Conservation (phyloP, 1,140 invertebrate species). For the Diachasmimorpha longicaudata region DNA sequence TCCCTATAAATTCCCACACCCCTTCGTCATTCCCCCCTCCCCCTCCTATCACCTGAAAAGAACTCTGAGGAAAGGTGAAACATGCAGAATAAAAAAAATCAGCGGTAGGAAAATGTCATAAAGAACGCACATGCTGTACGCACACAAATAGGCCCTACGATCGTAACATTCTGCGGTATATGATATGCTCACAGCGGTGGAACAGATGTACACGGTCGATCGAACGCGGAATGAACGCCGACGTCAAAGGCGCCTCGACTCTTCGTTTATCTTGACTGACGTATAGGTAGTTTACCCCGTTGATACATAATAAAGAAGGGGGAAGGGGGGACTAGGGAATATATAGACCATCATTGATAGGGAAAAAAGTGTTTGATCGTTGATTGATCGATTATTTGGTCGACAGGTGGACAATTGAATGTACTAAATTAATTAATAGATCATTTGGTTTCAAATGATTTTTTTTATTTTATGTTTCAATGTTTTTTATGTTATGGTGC, state of each 20-base stretch:
- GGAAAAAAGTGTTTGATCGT: not conserved
- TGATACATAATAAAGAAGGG: not conserved
- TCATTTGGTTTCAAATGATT: no score
- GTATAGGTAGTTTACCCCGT: not conserved
- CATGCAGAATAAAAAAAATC: not conserved
- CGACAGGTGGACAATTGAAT: no score
- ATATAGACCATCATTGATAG: not conserved
- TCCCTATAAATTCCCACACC: no score
- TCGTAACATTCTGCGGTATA: not conserved
- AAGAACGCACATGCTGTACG: not conserved
- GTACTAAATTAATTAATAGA: no score
- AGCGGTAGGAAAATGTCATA: not conserved
- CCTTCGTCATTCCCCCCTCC: no score
- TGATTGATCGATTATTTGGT: not conserved
- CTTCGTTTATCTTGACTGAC: conserved; percentile 3
- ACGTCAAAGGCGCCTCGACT: conserved; percentile 27
- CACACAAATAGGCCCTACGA: not conserved
- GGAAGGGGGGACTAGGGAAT: not conserved
- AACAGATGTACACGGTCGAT: conserved; percentile 27
- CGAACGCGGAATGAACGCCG: conserved; percentile 34
- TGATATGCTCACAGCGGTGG: not conserved
- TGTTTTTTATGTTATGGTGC: no score
- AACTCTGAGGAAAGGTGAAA: not conserved
- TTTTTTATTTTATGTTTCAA: no score
- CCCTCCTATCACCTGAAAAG: no score